phyloP scores from a whole-genome alignment of 2,888 invertebrate genomes.

The Acrobeloides nanus region DNA sequence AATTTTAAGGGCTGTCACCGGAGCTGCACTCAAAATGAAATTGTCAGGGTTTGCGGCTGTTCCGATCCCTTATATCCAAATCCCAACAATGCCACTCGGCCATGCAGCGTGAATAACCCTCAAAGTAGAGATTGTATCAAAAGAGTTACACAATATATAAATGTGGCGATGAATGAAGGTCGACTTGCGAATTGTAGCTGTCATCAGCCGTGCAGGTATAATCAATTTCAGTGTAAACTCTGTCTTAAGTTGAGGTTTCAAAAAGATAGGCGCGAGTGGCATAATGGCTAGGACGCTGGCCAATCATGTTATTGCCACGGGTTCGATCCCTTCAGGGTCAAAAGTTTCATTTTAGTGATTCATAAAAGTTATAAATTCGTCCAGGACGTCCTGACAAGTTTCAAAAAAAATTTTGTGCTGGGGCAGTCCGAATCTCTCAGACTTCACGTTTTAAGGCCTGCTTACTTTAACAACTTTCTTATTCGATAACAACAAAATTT shows the following conservation, averaged over 20 bases:
- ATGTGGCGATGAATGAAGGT: constrained; percentile 35
- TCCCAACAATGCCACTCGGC: constrained; percentile 22
- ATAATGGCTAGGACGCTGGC: too few relatives aligned
- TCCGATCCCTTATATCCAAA: constrained; percentile 51
- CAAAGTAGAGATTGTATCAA: constrained; percentile 45
- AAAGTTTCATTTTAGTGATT: too few relatives aligned
- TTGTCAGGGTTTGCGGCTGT: constrained; percentile 41
- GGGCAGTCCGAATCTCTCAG: not conserved
- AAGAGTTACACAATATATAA: constrained; percentile 40
- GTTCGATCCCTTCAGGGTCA: too few relatives aligned
- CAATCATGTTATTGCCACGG: too few relatives aligned
- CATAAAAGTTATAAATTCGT: too few relatives aligned
- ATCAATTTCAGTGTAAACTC: constrained; percentile 10
- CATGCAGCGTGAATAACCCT: constrained; percentile 41
- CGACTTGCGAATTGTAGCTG: constrained; percentile 38
- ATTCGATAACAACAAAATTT: too few relatives aligned
- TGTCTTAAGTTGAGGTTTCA: too few relatives aligned
- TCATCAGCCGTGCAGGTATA: constrained; percentile 51
- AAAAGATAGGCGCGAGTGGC: too few relatives aligned
- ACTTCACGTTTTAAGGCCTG: constrained; percentile 3
- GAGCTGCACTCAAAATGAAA: constrained; percentile 48
- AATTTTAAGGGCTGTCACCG: constrained; percentile 49
- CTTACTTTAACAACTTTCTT: too few relatives aligned
- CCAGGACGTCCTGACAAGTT: too few relatives aligned
- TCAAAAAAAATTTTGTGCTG: too few relatives aligned